Evolutionary conservation across 2,797 vertebrate species (phyloP).

Genomic region (Myiotriccus ornatus): DNA sequence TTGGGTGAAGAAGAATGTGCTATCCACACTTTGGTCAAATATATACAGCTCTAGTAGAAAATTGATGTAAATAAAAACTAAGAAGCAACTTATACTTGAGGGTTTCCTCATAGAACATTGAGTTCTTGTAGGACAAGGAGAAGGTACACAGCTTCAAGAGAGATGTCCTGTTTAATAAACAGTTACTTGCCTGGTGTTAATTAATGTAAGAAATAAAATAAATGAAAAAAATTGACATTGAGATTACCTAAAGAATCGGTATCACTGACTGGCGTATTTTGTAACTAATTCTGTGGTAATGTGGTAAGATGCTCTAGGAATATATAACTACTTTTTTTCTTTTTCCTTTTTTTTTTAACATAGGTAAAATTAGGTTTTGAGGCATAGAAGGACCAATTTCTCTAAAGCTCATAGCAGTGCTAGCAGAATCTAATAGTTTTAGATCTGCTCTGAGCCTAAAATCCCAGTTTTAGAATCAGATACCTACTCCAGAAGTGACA

Average conservation of each 20-base stretch:
- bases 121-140: not conserved
- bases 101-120: not conserved
- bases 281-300: not conserved
- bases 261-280: not conserved
- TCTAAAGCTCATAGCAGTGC: not conserved
- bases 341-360: not conserved
- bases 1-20: not conserved
- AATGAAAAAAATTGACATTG: not conserved
- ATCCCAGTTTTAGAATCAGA: not conserved
- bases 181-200: not conserved
- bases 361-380: not conserved
- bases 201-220: not conserved
- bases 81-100: not conserved
- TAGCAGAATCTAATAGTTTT: not conserved
- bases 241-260: not conserved
- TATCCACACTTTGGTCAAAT: not conserved
- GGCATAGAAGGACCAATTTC: not conserved
- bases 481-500: not conserved
- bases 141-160: not conserved
- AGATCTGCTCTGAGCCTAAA: not conserved
- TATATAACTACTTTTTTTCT: not conserved
- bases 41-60: not conserved
- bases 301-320: not conserved
- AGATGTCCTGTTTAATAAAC: not conserved
- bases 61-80: not conserved